Conservation (phyloP, 2,797 vertebrate species). For the Clarias fuscus region DNA sequence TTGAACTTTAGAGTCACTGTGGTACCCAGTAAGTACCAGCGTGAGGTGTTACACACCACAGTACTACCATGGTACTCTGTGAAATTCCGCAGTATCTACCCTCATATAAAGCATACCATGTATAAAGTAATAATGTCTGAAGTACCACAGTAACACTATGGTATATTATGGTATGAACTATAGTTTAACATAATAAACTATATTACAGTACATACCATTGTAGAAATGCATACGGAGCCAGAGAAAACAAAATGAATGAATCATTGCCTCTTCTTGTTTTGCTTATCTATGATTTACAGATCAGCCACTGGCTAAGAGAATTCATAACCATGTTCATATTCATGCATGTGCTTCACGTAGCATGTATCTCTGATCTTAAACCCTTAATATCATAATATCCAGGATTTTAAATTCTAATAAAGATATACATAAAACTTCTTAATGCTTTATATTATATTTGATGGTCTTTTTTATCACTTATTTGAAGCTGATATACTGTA, state of each 20-base stretch:
- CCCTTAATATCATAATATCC: background rate
- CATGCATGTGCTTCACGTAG: background rate
- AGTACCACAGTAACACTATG: too few relatives aligned
- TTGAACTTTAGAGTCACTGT: too few relatives aligned
- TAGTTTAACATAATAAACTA: too few relatives aligned
- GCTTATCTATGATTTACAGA: background rate
- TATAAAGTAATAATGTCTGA: too few relatives aligned
- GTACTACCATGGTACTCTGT: too few relatives aligned
- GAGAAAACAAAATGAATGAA: background rate
- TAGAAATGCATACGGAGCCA: background rate
- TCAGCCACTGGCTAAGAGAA: background rate
- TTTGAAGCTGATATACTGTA: background rate
- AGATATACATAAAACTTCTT: background rate
- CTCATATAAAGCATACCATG: too few relatives aligned
- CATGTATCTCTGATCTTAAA: background rate
- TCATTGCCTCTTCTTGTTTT: too few relatives aligned
- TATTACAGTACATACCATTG: too few relatives aligned
- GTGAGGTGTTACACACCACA: too few relatives aligned
- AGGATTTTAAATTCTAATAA: background rate
- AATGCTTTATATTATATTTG: background rate
- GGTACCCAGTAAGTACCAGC: too few relatives aligned
- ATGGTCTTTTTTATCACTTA: background rate
- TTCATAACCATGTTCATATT: background rate
- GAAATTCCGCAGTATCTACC: too few relatives aligned
- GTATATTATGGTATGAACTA: too few relatives aligned